Conservation (phyloP, 2,113 vertebrate genomes). For the Dasyprocta punctata region DNA sequence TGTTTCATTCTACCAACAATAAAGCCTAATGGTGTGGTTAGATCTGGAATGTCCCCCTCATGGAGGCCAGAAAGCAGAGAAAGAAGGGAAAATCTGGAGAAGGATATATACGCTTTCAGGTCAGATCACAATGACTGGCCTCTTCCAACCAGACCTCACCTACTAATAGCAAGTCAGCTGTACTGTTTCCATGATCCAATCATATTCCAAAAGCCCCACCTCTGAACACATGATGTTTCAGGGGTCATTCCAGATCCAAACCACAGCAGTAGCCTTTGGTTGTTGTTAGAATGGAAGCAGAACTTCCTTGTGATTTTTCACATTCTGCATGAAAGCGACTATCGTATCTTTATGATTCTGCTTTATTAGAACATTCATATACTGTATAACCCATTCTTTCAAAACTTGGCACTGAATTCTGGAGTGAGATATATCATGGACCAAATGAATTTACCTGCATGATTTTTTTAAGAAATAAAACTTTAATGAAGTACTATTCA, state of each 20-base stretch:
- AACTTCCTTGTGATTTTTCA: background rate
- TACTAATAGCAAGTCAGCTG: background rate
- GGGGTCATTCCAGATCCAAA: background rate
- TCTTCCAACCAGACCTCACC: background rate
- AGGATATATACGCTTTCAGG: background rate
- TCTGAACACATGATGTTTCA: background rate
- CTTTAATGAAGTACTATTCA: background rate
- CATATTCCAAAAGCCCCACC: background rate
- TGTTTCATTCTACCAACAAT: background rate
- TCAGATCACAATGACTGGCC: background rate
- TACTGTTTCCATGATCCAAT: background rate
- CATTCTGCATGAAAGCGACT: background rate
- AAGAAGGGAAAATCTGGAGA: background rate
- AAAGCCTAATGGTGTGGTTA: background rate
- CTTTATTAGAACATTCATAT: background rate
- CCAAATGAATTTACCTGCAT: background rate
- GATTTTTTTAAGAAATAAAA: conserved; percentile 28
- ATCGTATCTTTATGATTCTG: background rate
- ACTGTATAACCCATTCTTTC: background rate
- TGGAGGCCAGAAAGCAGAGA: background rate
- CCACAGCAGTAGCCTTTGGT: background rate
- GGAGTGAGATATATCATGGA: background rate
- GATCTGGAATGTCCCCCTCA: background rate
- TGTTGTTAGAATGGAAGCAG: background rate
- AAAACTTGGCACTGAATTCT: background rate